Percentiles rank a stretch among this genome's conserved stretches.
phyloP scores from a whole-genome alignment of 2,888 invertebrate species.

The Habrosyne pyritoides region DNA sequence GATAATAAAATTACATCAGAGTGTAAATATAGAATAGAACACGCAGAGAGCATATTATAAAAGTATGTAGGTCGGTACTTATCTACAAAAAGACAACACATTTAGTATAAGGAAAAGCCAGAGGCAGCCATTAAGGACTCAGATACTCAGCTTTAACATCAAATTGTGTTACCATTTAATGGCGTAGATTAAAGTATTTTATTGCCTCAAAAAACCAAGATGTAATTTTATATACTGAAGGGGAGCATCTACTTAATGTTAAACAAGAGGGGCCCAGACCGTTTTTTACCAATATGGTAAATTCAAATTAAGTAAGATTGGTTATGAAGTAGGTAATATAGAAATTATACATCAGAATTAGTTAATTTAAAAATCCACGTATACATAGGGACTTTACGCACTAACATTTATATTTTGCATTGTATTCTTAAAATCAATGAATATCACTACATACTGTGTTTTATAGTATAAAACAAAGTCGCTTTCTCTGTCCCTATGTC shows the following conservation, averaged over 20 bases:
- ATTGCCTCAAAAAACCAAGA: conserved; percentile 30
- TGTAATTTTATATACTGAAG: neutral
- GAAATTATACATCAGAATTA: too few relatives aligned
- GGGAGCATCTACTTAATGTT: neutral
- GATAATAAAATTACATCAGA: conserved; percentile 2
- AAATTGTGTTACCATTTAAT: conserved; percentile 32
- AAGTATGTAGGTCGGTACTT: conserved; percentile 21
- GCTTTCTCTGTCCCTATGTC: too few relatives aligned
- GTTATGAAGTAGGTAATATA: too few relatives aligned
- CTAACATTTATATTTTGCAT: too few relatives aligned
- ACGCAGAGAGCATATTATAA: conserved; percentile 49
- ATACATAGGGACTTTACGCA: too few relatives aligned
- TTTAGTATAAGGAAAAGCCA: conserved; percentile 48
- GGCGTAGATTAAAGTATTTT: conserved; percentile 45
- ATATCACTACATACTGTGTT: too few relatives aligned
- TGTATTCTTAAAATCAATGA: too few relatives aligned
- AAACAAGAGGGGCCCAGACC: too few relatives aligned
- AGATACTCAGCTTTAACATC: conserved; percentile 37
- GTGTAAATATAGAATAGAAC: conserved; percentile 37
- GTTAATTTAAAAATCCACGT: too few relatives aligned
- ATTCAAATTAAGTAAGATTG: too few relatives aligned
- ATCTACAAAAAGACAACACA: conserved; percentile 48
- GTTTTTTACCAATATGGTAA: neutral
- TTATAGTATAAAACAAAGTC: too few relatives aligned
- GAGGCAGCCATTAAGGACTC: conserved; percentile 34